Percentiles rank a stretch among this genome's conserved stretches.
Conservation (phyloP, 2,113 vertebrate species). For the Hippocampus comes region DNA sequence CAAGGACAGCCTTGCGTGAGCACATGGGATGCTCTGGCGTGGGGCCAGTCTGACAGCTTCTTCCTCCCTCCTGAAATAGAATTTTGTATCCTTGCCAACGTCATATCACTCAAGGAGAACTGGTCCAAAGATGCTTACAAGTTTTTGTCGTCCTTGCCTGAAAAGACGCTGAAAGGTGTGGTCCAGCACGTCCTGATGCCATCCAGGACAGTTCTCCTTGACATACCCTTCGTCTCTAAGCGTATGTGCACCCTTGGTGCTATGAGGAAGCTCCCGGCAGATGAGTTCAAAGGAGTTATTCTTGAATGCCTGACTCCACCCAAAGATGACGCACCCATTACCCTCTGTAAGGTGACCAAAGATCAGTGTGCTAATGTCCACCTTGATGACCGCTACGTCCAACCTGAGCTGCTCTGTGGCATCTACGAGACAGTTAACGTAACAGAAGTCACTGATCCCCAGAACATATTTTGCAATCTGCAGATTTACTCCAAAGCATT, state of each 20-base stretch:
- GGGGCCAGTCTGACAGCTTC: constrained; percentile 73
- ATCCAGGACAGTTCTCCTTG: constrained; percentile 72
- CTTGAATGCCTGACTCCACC: constrained; percentile 34
- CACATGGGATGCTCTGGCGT: constrained; percentile 52
- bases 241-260: constrained; percentile 72
- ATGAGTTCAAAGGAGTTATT: constrained; percentile 58
- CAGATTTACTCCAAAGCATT: constrained; percentile 78
- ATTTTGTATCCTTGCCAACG: constrained; percentile 76
- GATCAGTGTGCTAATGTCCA: constrained; percentile 6
- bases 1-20: constrained; percentile 67
- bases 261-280: constrained; percentile 57
- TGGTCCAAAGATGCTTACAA: constrained; percentile 67
- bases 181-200: constrained; percentile 77
- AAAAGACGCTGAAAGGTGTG: constrained; percentile 70
- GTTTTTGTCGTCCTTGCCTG: constrained; percentile 73
- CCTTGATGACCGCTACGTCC: constrained; percentile 71
- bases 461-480: constrained; percentile 79
- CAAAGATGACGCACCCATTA: constrained; percentile 9
- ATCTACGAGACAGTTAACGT: constrained; percentile 75
- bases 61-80: constrained; percentile 74
- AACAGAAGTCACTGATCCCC: constrained; percentile 77
- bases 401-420: constrained; percentile 74
- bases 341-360: neutral
- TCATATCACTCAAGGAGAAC: constrained; percentile 47
- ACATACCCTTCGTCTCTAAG: constrained; percentile 69